Conservation (phyloP, 2,113 vertebrate species). For the Oceanites oceanicus region DNA sequence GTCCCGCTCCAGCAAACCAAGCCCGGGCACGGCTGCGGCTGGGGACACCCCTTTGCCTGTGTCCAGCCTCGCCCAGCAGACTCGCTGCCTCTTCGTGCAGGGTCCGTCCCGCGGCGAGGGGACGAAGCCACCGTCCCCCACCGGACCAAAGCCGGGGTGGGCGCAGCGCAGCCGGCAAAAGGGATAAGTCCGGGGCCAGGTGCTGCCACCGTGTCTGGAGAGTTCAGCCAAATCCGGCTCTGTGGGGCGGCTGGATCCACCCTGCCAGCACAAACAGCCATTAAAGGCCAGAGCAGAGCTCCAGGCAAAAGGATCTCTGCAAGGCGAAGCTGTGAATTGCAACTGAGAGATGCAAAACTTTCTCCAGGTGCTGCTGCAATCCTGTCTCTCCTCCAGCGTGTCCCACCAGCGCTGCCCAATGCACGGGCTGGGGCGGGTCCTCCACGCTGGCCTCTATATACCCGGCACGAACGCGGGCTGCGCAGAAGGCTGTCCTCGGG, state of each 20-base stretch:
- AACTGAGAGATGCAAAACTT: rapidly evolving
- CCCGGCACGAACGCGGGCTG: rapidly evolving
- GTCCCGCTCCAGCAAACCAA: background rate
- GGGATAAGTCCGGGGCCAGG: rapidly evolving
- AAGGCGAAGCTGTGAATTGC: background rate
- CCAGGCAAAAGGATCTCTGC: rapidly evolving
- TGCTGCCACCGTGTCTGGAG: rapidly evolving
- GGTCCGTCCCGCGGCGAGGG: rapidly evolving
- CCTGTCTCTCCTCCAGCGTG: rapidly evolving
- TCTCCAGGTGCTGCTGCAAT: background rate
- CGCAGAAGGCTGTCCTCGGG: rapidly evolving
- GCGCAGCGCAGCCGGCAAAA: background rate
- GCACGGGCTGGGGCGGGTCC: background rate
- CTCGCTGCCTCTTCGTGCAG: background rate
- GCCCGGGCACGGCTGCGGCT: background rate
- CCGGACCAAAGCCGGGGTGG: rapidly evolving
- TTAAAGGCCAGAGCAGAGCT: background rate
- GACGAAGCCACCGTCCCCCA: rapidly evolving
- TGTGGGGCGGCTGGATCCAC: rapidly evolving
- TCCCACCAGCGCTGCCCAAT: background rate
- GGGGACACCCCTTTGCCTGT: background rate
- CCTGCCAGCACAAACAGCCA: too few species aligned
- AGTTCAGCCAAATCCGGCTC: background rate
- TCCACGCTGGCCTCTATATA: background rate
- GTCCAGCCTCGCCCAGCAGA: background rate